These are phyloP conservation scores for Philotrypesis tridentata DNA, from an alignment of 1,140 invertebrate genomes.

Conservation along the genomic window DNA sequence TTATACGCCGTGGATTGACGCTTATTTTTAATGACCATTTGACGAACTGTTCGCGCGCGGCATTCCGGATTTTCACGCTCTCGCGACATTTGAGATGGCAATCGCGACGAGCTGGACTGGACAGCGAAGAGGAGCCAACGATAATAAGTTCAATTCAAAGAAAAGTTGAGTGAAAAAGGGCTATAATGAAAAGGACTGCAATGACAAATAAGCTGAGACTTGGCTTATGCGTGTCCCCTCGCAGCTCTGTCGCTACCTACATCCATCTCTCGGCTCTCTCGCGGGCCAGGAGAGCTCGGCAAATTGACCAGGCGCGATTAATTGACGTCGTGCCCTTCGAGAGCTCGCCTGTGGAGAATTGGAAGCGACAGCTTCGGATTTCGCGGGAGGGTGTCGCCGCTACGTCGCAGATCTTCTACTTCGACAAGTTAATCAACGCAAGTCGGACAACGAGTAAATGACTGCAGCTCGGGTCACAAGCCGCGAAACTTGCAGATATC, in stretches of 20 bases:
- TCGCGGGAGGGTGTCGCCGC: not conserved
- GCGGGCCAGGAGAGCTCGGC: conserved; percentile 42
- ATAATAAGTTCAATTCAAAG: too few relatives aligned
- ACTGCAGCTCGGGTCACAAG: not conserved
- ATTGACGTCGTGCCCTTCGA: conserved; percentile 61
- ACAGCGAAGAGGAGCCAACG: too few relatives aligned
- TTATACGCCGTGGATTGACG: not conserved
- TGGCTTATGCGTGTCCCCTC: not conserved
- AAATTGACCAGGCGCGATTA: conserved; percentile 60
- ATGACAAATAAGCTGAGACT: conserved; percentile 34
- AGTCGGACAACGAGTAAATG: too few relatives aligned
- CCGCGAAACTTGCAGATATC: too few relatives aligned
- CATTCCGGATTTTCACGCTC: not conserved
- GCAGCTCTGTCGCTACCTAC: too few relatives aligned
- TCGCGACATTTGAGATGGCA: too few relatives aligned
- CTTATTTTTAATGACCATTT: conserved; percentile 36
- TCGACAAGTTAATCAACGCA: not conserved
- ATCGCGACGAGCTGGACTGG: too few relatives aligned
- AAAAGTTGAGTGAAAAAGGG: not conserved
- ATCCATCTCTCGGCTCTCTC: not conserved
- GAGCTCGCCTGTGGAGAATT: conserved; percentile 56
- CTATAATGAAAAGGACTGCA: conserved; percentile 36
- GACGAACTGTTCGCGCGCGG: not conserved
- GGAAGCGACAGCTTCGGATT: conserved; percentile 60
- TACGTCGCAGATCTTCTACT: not conserved